Conservation (phyloP, 2,797 vertebrate species). For the Dendrocincla fuliginosa region DNA sequence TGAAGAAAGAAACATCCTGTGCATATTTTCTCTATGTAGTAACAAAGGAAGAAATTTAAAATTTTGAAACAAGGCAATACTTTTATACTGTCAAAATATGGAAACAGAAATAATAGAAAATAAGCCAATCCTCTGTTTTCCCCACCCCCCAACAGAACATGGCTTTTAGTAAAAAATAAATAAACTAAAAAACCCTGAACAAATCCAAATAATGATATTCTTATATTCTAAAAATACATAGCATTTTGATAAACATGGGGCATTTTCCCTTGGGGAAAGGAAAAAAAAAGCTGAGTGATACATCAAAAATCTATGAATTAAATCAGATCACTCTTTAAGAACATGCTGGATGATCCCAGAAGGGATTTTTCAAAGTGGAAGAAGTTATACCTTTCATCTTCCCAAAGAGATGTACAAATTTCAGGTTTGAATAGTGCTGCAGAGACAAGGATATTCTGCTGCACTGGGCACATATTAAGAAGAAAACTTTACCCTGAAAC, state of each 20-base stretch:
- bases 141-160: rapidly evolving
- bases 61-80: background rate
- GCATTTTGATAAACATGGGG: background rate
- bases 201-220: background rate
- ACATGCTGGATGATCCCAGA: background rate
- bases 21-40: background rate
- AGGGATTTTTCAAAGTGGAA: background rate
- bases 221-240: background rate
- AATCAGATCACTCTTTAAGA: background rate
- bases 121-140: background rate
- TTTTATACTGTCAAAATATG: background rate
- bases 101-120: background rate
- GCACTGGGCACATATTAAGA: background rate
- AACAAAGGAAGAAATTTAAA: background rate
- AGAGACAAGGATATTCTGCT: background rate
- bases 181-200: rapidly evolving
- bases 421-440: background rate
- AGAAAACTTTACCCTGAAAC: background rate
- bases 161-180: background rate
- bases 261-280: background rate
- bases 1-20: background rate
- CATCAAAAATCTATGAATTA: background rate
- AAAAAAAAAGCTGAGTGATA: background rate
- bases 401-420: background rate
- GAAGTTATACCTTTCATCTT: background rate